Percentiles rank a stretch among this genome's conserved stretches.
Evolutionary conservation across 30 jellyfish, hydroid and myxozoan species (phyloP).

Genomic region (Aurelia aurita complex sp. Pacific): DNA sequence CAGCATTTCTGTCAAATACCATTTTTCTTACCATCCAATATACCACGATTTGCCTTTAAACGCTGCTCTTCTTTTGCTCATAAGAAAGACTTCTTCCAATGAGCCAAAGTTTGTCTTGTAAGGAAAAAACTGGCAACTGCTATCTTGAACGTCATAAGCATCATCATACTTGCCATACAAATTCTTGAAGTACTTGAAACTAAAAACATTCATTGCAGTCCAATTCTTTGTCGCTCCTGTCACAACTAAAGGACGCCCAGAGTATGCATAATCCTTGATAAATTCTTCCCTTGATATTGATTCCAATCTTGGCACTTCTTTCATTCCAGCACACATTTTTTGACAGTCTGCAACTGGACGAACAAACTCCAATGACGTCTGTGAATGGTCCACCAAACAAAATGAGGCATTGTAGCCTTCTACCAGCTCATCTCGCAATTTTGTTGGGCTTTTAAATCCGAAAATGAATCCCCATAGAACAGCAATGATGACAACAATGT

Average conservation of each 20-base stretch:
- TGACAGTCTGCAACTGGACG: constrained; percentile 82
- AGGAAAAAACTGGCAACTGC: constrained; percentile 90
- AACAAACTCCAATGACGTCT: constrained; percentile 54
- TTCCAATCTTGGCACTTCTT: constrained; percentile 75
- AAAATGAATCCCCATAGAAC: constrained; percentile 40
- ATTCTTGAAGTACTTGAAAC: constrained; percentile 62
- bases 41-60: constrained; percentile 87
- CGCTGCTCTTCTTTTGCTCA: constrained; percentile 82
- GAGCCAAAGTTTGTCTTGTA: constrained; percentile 82
- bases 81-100: constrained; percentile 69
- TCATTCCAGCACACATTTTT: constrained; percentile 81
- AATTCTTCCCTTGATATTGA: constrained; percentile 75
- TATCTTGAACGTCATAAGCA: constrained; percentile 74
- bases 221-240: constrained; percentile 85
- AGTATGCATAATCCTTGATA: constrained; percentile 76
- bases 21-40: constrained; percentile 93
- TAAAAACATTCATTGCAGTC: constrained; percentile 84
- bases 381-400: constrained; percentile 63
- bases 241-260: constrained; percentile 92
- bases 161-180: constrained; percentile 63
- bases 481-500: constrained; percentile 30
- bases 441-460: constrained; percentile 46
- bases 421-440: background rate
- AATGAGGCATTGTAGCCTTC: constrained; percentile 6
- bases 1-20: too few relatives aligned